Base-by-base conservation (phyloP, 2,888 invertebrate species). In the Aphidoletes aphidimyza region DNA sequence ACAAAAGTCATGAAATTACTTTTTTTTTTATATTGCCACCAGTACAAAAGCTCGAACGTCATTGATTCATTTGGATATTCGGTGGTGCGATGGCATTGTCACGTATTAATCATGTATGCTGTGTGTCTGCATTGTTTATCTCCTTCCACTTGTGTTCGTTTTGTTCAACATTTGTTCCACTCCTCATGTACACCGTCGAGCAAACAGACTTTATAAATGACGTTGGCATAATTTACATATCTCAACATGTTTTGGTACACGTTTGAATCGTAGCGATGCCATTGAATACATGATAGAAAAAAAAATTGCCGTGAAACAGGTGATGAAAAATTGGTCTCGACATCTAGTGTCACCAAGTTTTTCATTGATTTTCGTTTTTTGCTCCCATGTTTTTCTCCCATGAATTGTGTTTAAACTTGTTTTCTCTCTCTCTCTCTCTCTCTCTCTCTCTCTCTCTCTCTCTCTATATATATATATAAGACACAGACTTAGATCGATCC, bases 321-420 rank as follows among this genome's bases (percentile, higher is more conserved):
- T 69, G 69, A 69, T 69, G 69, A 69, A 69, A 69, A 69, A 69
- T 69, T 69, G 69, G 69, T 69, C 69, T 69, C 69, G 69, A 69
- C 69, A 69, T 69, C 69, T 69, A 30, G 30, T 69, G 69, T 69
- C 69, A 69, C 69, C 69, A 30, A 69, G 69, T 69, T 69, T 69
- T 34, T 69, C 69, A 69, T 69, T 69, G 69, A 69, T 69, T 69
- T 69, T 69, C 34, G 69, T 69, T 69, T 69, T 30, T 30, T 69
- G 14, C 69, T 69, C 14, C 14, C n/a, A n/a, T n/a, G n/a, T 69
- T 30, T 30, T 69, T 2, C 69, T 69, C 14, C 14, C 34, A 69
- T 69, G 69, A 30, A 30, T 69, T 34, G 69, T 69, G 30, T 69
- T 69, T 69, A 69, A 30, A 69, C 11, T n/a, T n/a, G n/a, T n/a